Base-by-base conservation (phyloP, 2,113 vertebrate species). In the Oryzias javanicus region DNA sequence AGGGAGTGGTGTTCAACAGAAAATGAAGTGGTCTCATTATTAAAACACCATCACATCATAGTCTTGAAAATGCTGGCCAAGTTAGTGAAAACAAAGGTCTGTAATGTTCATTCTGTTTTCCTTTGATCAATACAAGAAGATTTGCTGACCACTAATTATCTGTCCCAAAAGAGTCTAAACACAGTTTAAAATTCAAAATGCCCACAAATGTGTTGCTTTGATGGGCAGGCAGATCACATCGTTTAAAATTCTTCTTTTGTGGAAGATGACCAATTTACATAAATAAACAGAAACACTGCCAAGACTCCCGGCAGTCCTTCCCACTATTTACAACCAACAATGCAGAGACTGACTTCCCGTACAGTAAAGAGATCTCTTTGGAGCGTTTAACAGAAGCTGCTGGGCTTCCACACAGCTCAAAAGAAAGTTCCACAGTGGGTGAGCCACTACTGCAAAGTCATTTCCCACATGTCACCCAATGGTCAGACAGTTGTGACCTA, bases 1-100 rank as follows among this genome's bases (percentile, higher is more conserved):
- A 80, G 67, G 69, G 75, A 79, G 74, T 63, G 64, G 56, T 45
- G 62, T 74, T 65, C 19, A 78, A 66, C 42, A 69, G 47, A 82
- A 74, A 57, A 72, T 24, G 18, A 67, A 78, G 48, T 64, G 61
- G 70, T 72, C 52, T 60, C 51, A 72, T 74, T 62, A 44, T 63
- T 61, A 55, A 71, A 66, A 61, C 60, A 41, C 56, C 41, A 56
- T 64, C 66, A 70, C 51, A 16, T 52, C 2, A 40, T 53, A 76
- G 17, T 15, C 40, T 22, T 66, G 25, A 50, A 74, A 76, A 52
- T 60, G 25, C n/a, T 27, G 70, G 15, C 22, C 27, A 17, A 18
- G 19, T 22, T 64, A 27, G 10, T 44, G 57, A 63, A 55, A 65
- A 79, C 56, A 65, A 74, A 68, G 60, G 63, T 17, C 40, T 18